Base-by-base conservation (phyloP, 2,797 vertebrate species). In the Coilia nasus region DNA sequence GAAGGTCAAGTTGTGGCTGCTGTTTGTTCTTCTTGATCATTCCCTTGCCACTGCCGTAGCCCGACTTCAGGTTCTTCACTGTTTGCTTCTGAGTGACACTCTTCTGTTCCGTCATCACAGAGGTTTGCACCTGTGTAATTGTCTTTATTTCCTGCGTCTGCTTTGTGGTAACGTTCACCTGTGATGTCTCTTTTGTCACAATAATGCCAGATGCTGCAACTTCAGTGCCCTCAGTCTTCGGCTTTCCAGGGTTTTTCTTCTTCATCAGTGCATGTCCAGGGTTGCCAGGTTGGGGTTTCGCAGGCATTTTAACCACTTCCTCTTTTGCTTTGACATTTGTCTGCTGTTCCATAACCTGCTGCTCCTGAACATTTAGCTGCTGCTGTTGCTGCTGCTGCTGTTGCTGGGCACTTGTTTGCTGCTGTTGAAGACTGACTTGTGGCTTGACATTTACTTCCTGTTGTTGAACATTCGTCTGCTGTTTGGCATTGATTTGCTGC, bases 1-100 rank as follows among this genome's bases (percentile, higher is more conserved):
- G 97, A 83, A 97, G 95, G 85, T 96, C 91, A 84, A 93, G 96
- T 89, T 97, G 94, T 5, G 95, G 92, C 60, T 91, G 92, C 2
- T 95, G 91, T 78, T 91, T 93, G 6, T 86, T 87, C 87, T 93
- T 95, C 90, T 95, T 96, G 19, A 93, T 89, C 41, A 87, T 14
- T 31, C 90, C 92, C 88, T 87, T 94, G 41, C 88, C 54, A 50
- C 91, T 93, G 2, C 86, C 86, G 82, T 88, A 85, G 35, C 92
- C 89, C 25, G 81, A 84, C 85, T 92, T 95, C 59, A 92, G 84
- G 56, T 93, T 94, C 87, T 92, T 94, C 50, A 92, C 6, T 41
- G 64, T 86, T 50, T 89, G 91, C 81, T 93, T 95, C 23, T 93
- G 92, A 0, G 85, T 0, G 11, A 92, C 12, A 19, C 86, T 81